Conservation (phyloP, 2,797 vertebrate species). For the Cuculus canorus region DNA sequence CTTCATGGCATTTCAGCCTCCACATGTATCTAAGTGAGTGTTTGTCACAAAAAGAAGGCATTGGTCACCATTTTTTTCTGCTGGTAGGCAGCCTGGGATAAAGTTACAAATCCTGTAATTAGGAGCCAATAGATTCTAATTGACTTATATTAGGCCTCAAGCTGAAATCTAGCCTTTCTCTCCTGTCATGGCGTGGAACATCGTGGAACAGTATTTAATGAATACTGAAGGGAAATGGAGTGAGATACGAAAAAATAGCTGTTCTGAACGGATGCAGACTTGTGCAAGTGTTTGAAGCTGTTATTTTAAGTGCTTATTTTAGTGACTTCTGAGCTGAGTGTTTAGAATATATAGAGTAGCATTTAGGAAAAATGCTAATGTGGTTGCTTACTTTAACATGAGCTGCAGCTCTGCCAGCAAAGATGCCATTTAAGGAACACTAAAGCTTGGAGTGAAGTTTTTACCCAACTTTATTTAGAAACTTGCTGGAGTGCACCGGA, state of each 20-base stretch:
- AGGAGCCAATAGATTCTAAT: constrained; percentile 15
- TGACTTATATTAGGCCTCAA: not conserved
- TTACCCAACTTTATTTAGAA: constrained; percentile 50
- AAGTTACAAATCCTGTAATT: constrained; percentile 40
- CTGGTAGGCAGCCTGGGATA: constrained; percentile 7
- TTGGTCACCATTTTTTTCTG: not conserved
- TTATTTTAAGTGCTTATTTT: constrained; percentile 42
- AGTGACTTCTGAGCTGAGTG: not conserved
- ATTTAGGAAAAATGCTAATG: not conserved
- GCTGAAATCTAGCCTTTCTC: not conserved
- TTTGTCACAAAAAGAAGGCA: not conserved
- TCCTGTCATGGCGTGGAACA: not conserved
- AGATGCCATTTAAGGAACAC: constrained; percentile 22
- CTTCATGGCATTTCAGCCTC: not conserved
- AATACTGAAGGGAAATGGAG: not conserved
- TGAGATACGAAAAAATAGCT: not conserved
- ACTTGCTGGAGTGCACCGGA: constrained; percentile 42
- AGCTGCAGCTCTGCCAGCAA: constrained; percentile 12
- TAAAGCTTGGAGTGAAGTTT: not conserved
- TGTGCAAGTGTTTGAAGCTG: constrained; percentile 13
- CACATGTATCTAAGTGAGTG: not conserved
- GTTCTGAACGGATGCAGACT: not conserved
- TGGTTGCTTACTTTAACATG: constrained; percentile 30
- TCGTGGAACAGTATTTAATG: constrained; percentile 24
- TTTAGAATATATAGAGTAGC: constrained; percentile 26